These are phyloP conservation scores for Penelope pileata DNA, from an alignment of 2,113 vertebrate genomes.

Conservation along the genomic window DNA sequence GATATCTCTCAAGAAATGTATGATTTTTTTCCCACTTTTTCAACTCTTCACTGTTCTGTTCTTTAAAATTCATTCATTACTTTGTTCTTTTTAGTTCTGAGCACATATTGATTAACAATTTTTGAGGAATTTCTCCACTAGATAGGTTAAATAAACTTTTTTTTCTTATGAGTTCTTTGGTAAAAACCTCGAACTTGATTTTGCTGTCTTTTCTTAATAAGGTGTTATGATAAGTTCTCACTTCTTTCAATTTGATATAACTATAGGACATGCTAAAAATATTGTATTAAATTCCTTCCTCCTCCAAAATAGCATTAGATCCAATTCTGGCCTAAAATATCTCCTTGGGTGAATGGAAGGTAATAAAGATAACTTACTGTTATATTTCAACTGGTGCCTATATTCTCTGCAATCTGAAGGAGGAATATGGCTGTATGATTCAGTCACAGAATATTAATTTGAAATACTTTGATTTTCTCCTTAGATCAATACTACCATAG, in stretches of 20 bases:
- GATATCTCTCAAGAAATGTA: not conserved
- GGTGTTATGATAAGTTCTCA: not conserved
- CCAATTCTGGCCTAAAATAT: not conserved
- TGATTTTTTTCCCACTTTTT: not conserved
- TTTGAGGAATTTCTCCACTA: not conserved
- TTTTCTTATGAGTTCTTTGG: not conserved
- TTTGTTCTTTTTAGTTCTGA: not conserved
- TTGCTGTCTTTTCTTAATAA: not conserved
- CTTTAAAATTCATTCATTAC: not conserved
- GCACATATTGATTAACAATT: not conserved
- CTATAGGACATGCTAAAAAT: not conserved
- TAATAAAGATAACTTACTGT: not conserved
- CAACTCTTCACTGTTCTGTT: not conserved
- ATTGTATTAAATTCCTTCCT: not conserved
- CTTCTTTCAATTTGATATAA: not conserved
- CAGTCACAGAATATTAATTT: slow-evolving; percentile 10
- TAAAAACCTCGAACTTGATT: not conserved
- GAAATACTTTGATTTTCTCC: not conserved
- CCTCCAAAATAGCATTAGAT: not conserved
- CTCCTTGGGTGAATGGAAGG: not conserved
- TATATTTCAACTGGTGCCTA: not conserved
- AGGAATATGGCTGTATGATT: not conserved
- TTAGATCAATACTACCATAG: not conserved
- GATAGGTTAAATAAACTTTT: not conserved
- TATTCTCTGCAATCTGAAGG: not conserved